Percentiles rank a stretch among this genome's conserved stretches.
These are phyloP conservation scores for Microtus richardsoni DNA, from an alignment of 2,113 vertebrate species.

Conservation along the genomic window DNA sequence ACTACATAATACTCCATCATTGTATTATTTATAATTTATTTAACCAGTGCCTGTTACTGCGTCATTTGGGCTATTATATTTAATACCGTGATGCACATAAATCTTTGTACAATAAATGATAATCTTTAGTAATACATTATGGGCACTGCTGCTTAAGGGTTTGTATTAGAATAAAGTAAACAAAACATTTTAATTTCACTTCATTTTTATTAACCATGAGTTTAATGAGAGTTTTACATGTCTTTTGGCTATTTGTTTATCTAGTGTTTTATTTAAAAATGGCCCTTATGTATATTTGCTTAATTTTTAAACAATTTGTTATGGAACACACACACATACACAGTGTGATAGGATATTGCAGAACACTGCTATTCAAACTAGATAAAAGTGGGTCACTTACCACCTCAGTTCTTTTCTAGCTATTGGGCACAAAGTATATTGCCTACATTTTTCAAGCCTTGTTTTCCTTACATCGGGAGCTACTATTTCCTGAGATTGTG, in stretches of 20 bases:
- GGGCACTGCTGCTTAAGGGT: not conserved
- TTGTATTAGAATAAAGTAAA: conserved; percentile 27
- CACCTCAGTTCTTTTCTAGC: not conserved
- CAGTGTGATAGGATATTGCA: not conserved
- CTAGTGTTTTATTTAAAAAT: conserved; percentile 12
- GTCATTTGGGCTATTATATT: conserved; percentile 61
- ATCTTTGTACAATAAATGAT: conserved; percentile 60
- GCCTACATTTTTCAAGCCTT: not conserved
- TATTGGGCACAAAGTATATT: not conserved
- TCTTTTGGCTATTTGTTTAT: conserved; percentile 12
- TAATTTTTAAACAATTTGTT: not conserved
- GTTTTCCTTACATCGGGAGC: not conserved
- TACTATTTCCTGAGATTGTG: not conserved
- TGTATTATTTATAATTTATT: conserved; percentile 58
- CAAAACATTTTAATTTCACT: conserved; percentile 50
- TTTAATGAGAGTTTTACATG: conserved; percentile 16
- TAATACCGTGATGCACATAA: conserved; percentile 46
- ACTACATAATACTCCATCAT: conserved; percentile 56
- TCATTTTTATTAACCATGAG: conserved; percentile 58
- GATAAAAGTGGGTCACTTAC: not conserved
- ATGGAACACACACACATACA: not conserved
- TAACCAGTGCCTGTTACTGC: conserved; percentile 11
- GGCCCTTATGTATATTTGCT: not conserved
- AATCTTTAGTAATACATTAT: conserved; percentile 47
- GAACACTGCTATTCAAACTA: not conserved